These are phyloP conservation scores for Polyergus mexicanus DNA, from an alignment of 1,140 invertebrate genomes.

Conservation along the genomic window DNA sequence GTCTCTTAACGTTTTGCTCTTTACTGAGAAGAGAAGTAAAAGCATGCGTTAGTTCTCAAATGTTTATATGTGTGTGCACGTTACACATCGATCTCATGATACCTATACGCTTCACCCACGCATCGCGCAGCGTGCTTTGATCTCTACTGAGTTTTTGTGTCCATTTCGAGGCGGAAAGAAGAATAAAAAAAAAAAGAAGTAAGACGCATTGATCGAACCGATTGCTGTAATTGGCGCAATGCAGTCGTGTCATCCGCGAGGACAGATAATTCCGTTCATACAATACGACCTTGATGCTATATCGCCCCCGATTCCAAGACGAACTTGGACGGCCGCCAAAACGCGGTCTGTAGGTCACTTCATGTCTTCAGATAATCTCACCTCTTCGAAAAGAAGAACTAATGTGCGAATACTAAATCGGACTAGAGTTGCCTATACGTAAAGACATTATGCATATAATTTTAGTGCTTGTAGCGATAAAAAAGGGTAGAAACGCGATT, in stretches of 20 bases:
- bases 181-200: slow-evolving; percentile 39
- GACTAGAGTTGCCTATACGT: slow-evolving; percentile 6
- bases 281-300: slow-evolving; percentile 83
- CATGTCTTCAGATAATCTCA: slow-evolving; percentile 77
- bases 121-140: slow-evolving; percentile 35
- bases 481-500: background rate
- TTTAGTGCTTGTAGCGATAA: slow-evolving; percentile 1
- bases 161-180: background rate
- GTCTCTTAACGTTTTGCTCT: slow-evolving; percentile 3
- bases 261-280: slow-evolving; percentile 83
- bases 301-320: slow-evolving; percentile 83
- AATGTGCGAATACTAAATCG: background rate
- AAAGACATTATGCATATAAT: slow-evolving; percentile 19
- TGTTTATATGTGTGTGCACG: background rate
- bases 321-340: slow-evolving; percentile 83
- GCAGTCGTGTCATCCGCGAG: slow-evolving; percentile 82
- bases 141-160: slow-evolving; percentile 5
- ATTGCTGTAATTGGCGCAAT: slow-evolving; percentile 81
- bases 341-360: slow-evolving; percentile 81
- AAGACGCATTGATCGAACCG: slow-evolving; percentile 71
- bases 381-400: slow-evolving; percentile 62
- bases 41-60: background rate
- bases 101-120: slow-evolving; percentile 29
- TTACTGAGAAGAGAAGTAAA: background rate
- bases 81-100: slow-evolving; percentile 26